A percentile compares a stretch with the other conserved stretches of the same genome.
Conservation (phyloP, 2,797 vertebrate species). For the Tauraco hartlaubi region DNA sequence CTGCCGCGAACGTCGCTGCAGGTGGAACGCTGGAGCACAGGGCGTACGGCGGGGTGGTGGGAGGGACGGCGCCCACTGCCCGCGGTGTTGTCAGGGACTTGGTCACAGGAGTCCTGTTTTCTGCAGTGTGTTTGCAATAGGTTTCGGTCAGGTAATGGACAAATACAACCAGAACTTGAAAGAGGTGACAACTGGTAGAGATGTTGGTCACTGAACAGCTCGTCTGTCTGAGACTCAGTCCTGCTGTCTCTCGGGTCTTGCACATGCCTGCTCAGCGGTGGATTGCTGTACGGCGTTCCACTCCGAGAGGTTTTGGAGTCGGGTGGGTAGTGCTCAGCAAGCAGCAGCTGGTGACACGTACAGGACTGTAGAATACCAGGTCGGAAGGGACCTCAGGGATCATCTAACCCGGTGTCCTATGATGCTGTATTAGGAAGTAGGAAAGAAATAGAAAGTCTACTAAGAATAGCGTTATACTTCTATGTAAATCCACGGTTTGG, state of each 20-base stretch:
- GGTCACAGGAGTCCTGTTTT: neutral
- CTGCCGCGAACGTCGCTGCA: rapidly evolving
- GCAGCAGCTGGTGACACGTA: neutral
- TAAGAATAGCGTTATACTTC: neutral
- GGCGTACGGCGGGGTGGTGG: neutral
- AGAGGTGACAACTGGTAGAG: neutral
- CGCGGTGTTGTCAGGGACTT: rapidly evolving
- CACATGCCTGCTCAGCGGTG: neutral
- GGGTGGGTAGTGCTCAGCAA: neutral
- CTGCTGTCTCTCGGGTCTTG: neutral
- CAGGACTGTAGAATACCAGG: neutral
- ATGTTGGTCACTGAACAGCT: neutral
- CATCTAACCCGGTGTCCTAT: too few species aligned
- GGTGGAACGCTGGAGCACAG: neutral
- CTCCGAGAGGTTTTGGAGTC: neutral
- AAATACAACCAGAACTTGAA: neutral
- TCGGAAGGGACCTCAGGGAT: too few species aligned
- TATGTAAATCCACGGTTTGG: neutral
- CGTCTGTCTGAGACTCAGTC: neutral
- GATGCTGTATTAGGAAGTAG: neutral
- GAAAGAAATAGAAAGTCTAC: neutral
- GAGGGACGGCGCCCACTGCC: rapidly evolving
- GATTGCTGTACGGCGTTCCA: neutral
- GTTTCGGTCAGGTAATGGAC: neutral
- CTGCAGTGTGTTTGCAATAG: neutral